A percentile compares a stretch with the other conserved stretches of the same genome.
These are phyloP conservation scores for Stenodema calcarata DNA, from an alignment of 2,888 invertebrate genomes.

Conservation along the genomic window DNA sequence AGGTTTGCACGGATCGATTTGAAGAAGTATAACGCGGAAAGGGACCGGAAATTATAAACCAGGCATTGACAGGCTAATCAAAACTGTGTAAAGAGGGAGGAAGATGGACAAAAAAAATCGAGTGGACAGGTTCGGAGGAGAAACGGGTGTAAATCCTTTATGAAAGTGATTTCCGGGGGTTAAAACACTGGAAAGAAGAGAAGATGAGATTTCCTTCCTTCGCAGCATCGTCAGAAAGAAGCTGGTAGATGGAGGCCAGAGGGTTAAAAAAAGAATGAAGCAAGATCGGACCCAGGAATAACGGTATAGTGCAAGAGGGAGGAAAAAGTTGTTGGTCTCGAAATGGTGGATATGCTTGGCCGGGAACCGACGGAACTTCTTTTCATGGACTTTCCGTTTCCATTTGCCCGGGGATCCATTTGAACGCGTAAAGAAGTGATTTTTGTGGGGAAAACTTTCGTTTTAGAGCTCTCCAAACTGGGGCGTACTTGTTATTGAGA, in stretches of 20 bases:
- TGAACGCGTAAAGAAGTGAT: too few species aligned
- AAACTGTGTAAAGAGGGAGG: background rate
- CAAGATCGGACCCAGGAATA: background rate
- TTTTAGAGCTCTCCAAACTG: too few species aligned
- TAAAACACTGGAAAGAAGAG: slow-evolving; percentile 7
- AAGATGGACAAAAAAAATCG: background rate
- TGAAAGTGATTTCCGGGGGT: slow-evolving; percentile 18
- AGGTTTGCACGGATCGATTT: background rate
- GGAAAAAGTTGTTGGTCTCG: background rate
- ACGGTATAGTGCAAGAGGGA: background rate
- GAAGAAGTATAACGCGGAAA: background rate
- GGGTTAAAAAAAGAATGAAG: background rate
- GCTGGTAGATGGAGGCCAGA: background rate
- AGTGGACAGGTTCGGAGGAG: background rate
- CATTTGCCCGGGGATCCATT: too few species aligned
- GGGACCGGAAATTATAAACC: background rate
- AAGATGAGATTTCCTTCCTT: slow-evolving; percentile 16
- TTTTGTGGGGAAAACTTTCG: too few species aligned
- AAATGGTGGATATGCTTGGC: background rate
- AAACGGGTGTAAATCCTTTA: background rate
- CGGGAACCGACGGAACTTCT: background rate
- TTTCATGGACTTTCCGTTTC: too few species aligned
- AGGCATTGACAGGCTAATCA: background rate
- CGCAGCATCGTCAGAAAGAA: background rate
- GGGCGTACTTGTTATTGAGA: too few species aligned